Conservation (phyloP, 1,140 invertebrate genomes). For the Hyles vespertilio region DNA sequence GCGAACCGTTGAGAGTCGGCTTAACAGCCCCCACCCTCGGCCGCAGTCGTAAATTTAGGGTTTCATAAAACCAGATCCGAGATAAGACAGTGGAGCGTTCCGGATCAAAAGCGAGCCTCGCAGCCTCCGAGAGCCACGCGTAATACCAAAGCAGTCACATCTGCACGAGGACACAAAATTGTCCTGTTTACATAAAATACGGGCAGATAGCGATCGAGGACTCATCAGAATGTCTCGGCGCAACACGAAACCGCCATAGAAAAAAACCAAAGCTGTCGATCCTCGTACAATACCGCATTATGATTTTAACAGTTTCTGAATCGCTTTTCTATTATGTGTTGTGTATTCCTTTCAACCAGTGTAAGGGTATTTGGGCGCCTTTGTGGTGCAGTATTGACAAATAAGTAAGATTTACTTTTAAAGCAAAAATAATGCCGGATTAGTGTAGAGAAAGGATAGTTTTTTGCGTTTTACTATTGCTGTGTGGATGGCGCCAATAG, state of each 20-base stretch:
- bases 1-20: constrained; percentile 55
- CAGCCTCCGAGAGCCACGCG: constrained; percentile 36
- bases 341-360: constrained; percentile 65
- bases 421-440: constrained; percentile 70
- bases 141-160: constrained; percentile 67
- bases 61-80: constrained; percentile 75
- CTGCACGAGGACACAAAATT: constrained; percentile 59
- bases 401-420: constrained; percentile 68
- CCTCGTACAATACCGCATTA: constrained; percentile 66
- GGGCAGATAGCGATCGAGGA: constrained; percentile 59
- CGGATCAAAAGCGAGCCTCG: constrained; percentile 69
- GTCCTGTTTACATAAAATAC: constrained; percentile 73
- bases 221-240: constrained; percentile 50
- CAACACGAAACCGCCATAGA: constrained; percentile 45
- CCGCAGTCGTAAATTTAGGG: constrained; percentile 75
- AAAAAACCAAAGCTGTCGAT: constrained; percentile 64
- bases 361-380: constrained; percentile 69
- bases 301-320: constrained; percentile 72
- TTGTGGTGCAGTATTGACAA: constrained; percentile 73
- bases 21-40: constrained; percentile 61
- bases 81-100: constrained; percentile 71
- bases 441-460: constrained; percentile 34
- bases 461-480: constrained; percentile 38
- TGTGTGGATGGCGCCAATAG: constrained; percentile 58
- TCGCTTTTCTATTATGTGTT: constrained; percentile 68